Conservation (phyloP, 2,888 invertebrate genomes). For the Deroplatys truncata region DNA sequence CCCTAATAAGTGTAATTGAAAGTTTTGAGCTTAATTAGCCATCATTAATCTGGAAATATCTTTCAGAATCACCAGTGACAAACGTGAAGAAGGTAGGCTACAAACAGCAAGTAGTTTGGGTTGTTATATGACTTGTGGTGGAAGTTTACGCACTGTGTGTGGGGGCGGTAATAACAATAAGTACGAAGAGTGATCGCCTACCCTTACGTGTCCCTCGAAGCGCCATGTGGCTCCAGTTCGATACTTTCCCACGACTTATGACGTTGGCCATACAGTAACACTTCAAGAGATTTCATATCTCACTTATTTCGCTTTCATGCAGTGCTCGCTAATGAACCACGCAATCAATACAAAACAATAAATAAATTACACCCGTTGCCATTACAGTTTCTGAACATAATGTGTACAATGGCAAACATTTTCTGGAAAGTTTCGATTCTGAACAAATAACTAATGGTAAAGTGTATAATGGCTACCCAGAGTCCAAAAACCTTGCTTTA, state of each 20-base stretch:
- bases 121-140: slow-evolving; percentile 20
- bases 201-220: slow-evolving; percentile 28
- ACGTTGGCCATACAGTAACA: slow-evolving; percentile 9
- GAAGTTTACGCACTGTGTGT: neutral
- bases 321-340: neutral
- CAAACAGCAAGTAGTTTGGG: neutral
- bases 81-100: neutral
- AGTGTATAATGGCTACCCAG: too few species aligned
- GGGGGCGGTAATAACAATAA: slow-evolving; percentile 23
- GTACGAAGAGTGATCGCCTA: slow-evolving; percentile 13
- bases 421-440: too few species aligned
- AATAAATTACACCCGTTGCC: neutral
- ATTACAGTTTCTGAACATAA: neutral
- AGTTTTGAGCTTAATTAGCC: too few species aligned
- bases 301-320: neutral
- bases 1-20: too few species aligned
- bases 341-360: neutral
- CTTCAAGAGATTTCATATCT: neutral
- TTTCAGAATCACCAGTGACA: too few species aligned
- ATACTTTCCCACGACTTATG: slow-evolving; percentile 31
- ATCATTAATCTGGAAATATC: too few species aligned
- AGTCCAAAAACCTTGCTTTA: too few species aligned
- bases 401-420: too few species aligned
- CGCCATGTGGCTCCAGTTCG: slow-evolving; percentile 24
- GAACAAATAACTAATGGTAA: too few species aligned